These are phyloP conservation scores for Isurus oxyrinchus DNA, from an alignment of 2,113 vertebrate species.

Conservation along the genomic window DNA sequence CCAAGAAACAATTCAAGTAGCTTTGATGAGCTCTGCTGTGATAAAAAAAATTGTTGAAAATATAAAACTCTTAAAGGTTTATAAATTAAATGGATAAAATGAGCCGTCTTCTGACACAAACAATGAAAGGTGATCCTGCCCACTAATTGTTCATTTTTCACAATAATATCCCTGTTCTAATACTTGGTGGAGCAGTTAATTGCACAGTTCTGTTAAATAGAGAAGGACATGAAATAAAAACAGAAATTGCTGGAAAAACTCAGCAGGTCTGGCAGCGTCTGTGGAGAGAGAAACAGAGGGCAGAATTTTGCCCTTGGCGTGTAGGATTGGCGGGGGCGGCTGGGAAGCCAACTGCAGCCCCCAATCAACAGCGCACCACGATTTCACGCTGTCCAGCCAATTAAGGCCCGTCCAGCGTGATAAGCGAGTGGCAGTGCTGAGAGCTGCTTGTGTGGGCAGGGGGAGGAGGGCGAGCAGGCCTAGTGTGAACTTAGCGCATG, in stretches of 20 bases:
- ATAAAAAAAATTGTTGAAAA: neutral
- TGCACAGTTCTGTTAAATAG: neutral
- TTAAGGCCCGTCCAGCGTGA: too few relatives aligned
- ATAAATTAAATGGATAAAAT: neutral
- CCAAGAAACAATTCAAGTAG: neutral
- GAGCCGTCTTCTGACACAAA: neutral
- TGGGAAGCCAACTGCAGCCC: too few relatives aligned
- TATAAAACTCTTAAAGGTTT: neutral
- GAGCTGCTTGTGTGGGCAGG: too few relatives aligned
- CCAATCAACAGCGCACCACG: too few relatives aligned
- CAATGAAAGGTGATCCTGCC: neutral
- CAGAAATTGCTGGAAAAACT: too few relatives aligned
- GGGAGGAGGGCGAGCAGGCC: too few relatives aligned
- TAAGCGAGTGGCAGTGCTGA: too few relatives aligned
- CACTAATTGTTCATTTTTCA: neutral
- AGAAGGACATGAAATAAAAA: neutral
- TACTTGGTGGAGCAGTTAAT: neutral
- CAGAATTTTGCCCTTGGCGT: too few relatives aligned
- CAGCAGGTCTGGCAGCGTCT: too few relatives aligned
- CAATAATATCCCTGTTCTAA: neutral
- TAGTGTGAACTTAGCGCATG: too few relatives aligned
- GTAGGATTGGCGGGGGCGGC: neutral
- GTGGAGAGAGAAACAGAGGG: too few relatives aligned
- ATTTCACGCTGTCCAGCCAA: too few relatives aligned
- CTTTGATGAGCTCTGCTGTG: neutral